Percentiles rank a stretch among this genome's conserved stretches.
Conservation (phyloP, 2,113 vertebrate genomes). For the Panthera uncia region DNA sequence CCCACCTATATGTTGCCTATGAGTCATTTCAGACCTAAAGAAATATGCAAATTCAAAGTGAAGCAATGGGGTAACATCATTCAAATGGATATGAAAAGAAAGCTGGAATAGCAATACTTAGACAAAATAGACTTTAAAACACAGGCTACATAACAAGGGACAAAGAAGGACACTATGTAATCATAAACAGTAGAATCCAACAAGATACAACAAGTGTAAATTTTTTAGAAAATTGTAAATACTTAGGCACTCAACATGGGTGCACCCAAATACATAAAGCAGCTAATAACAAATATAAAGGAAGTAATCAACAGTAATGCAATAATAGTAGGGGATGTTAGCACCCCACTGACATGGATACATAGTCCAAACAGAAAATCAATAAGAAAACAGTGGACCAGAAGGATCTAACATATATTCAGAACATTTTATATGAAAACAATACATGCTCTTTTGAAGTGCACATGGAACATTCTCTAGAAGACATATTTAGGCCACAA, state of each 20-base stretch:
- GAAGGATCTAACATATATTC: neutral
- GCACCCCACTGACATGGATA: neutral
- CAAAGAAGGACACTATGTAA: neutral
- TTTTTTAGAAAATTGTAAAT: neutral
- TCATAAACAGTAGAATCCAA: neutral
- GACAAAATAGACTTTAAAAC: neutral
- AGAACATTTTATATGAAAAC: neutral
- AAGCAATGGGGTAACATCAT: neutral
- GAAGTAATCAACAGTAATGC: neutral
- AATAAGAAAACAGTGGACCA: neutral
- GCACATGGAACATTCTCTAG: neutral
- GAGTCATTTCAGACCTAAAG: neutral
- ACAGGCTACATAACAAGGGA: neutral
- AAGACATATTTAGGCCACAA: neutral
- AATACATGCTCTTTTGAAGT: neutral
- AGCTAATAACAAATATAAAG: neutral
- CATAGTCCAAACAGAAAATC: neutral
- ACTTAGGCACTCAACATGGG: neutral
- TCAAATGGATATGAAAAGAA: neutral
- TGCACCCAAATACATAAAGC: neutral
- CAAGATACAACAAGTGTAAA: neutral
- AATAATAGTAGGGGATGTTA: neutral
- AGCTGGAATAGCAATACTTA: neutral
- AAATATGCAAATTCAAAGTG: neutral
- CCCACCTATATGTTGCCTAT: neutral